Base-by-base conservation (phyloP, 2,113 vertebrate species). In the Tachysurus vachellii region DNA sequence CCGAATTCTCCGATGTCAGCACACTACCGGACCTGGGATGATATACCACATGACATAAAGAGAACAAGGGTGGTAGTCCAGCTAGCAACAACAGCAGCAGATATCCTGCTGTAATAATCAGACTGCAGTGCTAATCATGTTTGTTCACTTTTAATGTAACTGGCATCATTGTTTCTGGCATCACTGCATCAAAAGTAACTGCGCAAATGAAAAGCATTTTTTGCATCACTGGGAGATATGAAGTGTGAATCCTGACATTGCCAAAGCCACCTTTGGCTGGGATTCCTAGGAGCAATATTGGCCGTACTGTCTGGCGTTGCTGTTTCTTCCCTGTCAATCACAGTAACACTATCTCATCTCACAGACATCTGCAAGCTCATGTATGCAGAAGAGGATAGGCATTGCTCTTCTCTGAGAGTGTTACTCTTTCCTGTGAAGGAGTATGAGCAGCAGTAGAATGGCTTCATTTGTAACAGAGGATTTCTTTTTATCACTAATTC, bases 141-240 rank as follows among this genome's bases (percentile, higher is more conserved):
- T 62, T 53, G 50, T 89, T 91, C 92, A 88, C 90, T 42, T 90
- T 31, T 0, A 62, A 44, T 73, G 17, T 50, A 47, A 84, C 23
- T 36, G 50, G 9, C n/a, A 31, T 73, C 2, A 54, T 80, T 75
- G 23, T 80, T 31, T 80, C 31, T n/a, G n/a, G n/a, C n/a, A n/a
- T n/a, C n/a, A n/a, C n/a, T n/a, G n/a, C n/a, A n/a, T n/a, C n/a
- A n/a, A n/a, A n/a, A n/a, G n/a, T n/a, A n/a, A n/a, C n/a, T n/a
- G n/a, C n/a, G n/a, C n/a, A n/a, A n/a, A n/a, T n/a, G n/a, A n/a
- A n/a, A n/a, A 54, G 75, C 3, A 2, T 53, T 54, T 54, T 11
- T 23, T 10, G 5, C 47, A 47, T 75, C 73, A 50, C 2, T 76
- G 44, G 23, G 21, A 76, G 23, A n/a, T 50, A 0, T 1, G 2